Evolutionary conservation across 2,888 invertebrate genomes (phyloP).

Genomic region (Lottia scabra): DNA sequence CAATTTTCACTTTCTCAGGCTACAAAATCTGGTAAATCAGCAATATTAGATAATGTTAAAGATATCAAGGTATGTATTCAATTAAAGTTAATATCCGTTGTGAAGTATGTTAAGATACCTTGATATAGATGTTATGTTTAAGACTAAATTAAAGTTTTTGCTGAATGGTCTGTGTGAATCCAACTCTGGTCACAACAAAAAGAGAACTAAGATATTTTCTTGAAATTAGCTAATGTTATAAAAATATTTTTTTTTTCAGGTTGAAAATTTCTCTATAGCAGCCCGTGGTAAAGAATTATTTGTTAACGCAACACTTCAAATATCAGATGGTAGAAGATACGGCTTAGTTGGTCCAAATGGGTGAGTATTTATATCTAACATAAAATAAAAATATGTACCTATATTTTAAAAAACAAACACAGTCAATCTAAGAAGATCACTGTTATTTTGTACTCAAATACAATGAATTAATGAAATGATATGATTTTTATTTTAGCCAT

Average conservation of each 20-base stretch:
- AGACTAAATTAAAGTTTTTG: too few relatives aligned
- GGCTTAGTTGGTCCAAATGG: slow-evolving; percentile 99
- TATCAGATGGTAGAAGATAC: slow-evolving; percentile 93
- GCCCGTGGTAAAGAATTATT: slow-evolving; percentile 98
- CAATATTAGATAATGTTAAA: slow-evolving; percentile 83
- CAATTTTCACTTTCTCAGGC: slow-evolving; percentile 96
- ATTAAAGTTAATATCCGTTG: neutral
- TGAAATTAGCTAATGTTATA: too few relatives aligned
- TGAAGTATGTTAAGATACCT: too few relatives aligned
- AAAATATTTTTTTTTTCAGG: slow-evolving; percentile 58
- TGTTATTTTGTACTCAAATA: too few relatives aligned
- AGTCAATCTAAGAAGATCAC: too few relatives aligned
- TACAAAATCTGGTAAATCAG: slow-evolving; percentile 73
- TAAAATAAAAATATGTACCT: too few relatives aligned
- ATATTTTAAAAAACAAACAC: too few relatives aligned
- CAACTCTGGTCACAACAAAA: too few relatives aligned
- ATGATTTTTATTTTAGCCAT: slow-evolving; percentile 75
- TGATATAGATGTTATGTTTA: too few relatives aligned
- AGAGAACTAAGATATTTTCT: too few relatives aligned
- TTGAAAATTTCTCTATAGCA: slow-evolving; percentile 95
- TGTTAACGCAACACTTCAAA: slow-evolving; percentile 92
- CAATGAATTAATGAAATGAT: neutral
- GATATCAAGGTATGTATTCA: slow-evolving; percentile 86
- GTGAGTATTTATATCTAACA: slow-evolving; percentile 70
- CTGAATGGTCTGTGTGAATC: too few relatives aligned